Conservation (phyloP, 2,797 vertebrate species). For the Neomorphus geoffroyi region DNA sequence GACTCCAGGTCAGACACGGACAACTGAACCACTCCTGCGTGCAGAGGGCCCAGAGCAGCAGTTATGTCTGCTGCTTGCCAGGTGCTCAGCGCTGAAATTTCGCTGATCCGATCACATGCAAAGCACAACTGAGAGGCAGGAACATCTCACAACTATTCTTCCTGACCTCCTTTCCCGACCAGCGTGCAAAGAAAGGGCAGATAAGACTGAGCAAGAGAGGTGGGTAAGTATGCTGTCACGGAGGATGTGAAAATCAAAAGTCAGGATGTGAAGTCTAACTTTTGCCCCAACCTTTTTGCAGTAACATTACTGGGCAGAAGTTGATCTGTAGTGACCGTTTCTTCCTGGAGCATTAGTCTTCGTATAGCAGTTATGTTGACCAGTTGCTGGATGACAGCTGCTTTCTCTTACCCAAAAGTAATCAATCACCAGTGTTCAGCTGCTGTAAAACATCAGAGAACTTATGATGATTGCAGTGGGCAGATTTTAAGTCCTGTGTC, state of each 20-base stretch:
- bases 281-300: background rate
- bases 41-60: background rate
- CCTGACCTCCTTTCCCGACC: background rate
- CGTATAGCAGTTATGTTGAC: background rate
- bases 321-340: background rate
- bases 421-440: background rate
- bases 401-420: background rate
- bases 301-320: background rate
- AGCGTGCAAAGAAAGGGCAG: background rate
- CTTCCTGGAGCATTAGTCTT: background rate
- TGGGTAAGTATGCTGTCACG: no score
- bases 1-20: background rate
- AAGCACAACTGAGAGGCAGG: background rate
- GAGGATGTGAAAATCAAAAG: background rate
- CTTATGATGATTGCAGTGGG: background rate
- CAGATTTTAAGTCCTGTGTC: background rate
- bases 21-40: background rate
- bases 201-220: background rate
- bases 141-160: background rate
- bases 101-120: background rate
- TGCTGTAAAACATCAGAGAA: background rate
- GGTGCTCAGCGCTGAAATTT: background rate
- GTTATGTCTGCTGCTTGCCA: background rate
- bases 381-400: background rate
- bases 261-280: background rate